Base-by-base conservation (phyloP, 2,797 vertebrate species). In the Ctenosaura bakeri region DNA sequence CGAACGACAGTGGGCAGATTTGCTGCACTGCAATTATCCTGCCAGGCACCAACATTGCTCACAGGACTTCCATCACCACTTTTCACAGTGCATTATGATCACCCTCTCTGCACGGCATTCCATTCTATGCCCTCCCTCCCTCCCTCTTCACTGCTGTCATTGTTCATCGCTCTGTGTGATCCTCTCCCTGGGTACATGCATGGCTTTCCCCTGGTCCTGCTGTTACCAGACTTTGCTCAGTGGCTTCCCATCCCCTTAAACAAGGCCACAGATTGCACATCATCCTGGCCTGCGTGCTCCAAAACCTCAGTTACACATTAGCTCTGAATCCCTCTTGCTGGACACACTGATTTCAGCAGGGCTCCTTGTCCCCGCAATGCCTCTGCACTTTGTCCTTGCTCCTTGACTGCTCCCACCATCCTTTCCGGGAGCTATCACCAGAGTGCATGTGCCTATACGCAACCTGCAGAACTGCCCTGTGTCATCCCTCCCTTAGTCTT, bases 1-100 rank as follows among this genome's bases (percentile, higher is more conserved):
- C 64, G 54, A 86, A 38, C n/a, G 86, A 73, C 9, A 32, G 66
- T 26, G 7, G 24, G n/a, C 24, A 87, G 26, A 56, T 87, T 42
- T 66, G 54, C 38, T 74, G 66, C 3, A 2, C 32, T 32, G 26
- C 22, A 42, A 54, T 32, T 42, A 38, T 71, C 16, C 73, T 54
- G 80, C 73, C 73, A 42, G n/a, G 50, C 35, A 56, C 46, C 85
- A 87, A 52, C n/a, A 14, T 32, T 32, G 42, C 59, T 69, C 46
- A 64, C n/a, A 83, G 10, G 81, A 46, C 88, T 83, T 90, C 50
- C 71, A 78, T 42, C n/a, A 22, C 50, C 26, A 20, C 62, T 62
- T 46, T 74, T 62, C 84, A 62, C 78, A 74, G 32, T 10, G 35
- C 54, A 88, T 90, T 78, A 35, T 50, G 42, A 64, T 38, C 88